phyloP scores from a whole-genome alignment of 2,888 invertebrate species.

The Atrina japonica region DNA sequence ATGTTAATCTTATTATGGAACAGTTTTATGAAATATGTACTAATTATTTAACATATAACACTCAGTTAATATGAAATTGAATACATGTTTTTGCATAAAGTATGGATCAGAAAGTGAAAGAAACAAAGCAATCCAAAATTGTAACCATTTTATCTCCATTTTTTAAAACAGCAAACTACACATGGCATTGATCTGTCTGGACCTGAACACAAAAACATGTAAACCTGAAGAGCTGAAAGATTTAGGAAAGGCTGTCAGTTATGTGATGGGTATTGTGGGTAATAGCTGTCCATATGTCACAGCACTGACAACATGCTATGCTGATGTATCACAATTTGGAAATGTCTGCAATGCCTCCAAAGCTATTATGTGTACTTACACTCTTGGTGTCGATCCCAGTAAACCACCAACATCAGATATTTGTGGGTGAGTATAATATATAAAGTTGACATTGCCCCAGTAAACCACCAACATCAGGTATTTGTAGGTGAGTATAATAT shows the following conservation, averaged over 20 bases:
- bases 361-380: slow-evolving; percentile 7
- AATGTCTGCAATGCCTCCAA: slow-evolving; percentile 5
- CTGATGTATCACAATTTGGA: too few species aligned
- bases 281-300: slow-evolving; percentile 33
- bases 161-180: slow-evolving; percentile 14
- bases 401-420: not conserved
- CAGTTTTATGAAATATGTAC: too few species aligned
- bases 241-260: not conserved
- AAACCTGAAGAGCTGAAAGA: not conserved
- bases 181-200: slow-evolving; percentile 7
- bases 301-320: slow-evolving; percentile 16
- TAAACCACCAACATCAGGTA: too few species aligned
- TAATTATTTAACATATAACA: too few species aligned
- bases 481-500: too few species aligned
- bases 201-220: slow-evolving; percentile 10
- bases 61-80: too few species aligned
- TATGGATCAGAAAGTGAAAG: too few species aligned
- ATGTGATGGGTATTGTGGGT: slow-evolving; percentile 25
- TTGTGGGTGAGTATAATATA: slow-evolving; percentile 3
- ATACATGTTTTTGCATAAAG: too few species aligned
- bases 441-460: too few species aligned
- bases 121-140: too few species aligned
- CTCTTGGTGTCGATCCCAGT: slow-evolving; percentile 1
- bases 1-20: too few species aligned
- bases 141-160: too few species aligned